Evolutionary conservation across 2,888 invertebrate species (phyloP).

Genomic region (Cephalotes varians): DNA sequence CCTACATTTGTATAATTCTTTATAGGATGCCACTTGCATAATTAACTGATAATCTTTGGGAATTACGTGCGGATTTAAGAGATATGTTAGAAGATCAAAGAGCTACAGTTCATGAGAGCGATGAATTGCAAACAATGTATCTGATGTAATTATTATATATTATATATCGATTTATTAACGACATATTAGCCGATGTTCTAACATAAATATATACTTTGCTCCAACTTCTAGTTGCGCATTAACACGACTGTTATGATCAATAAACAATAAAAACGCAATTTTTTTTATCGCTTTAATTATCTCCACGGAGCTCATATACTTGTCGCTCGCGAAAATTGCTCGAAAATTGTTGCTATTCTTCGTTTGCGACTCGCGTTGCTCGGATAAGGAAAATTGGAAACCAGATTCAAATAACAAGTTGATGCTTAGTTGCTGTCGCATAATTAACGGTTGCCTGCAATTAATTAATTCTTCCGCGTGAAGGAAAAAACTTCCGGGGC

Average conservation of each 20-base stretch:
- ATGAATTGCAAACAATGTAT: constrained; percentile 6
- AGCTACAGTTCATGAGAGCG: background rate
- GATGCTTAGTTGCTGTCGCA: background rate
- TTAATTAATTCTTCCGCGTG: constrained; percentile 26
- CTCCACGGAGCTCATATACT: background rate
- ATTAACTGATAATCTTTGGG: constrained; percentile 2
- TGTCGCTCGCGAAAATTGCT: background rate
- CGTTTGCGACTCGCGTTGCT: background rate
- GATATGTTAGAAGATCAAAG: constrained; percentile 21
- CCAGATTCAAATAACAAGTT: constrained; percentile 34
- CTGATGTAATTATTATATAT: constrained; percentile 17
- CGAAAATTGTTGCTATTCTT: constrained; percentile 2
- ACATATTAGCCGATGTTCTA: background rate
- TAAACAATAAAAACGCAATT: background rate
- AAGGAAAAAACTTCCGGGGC: background rate
- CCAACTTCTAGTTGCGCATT: background rate
- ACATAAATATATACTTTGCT: background rate
- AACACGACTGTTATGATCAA: background rate
- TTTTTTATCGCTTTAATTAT: constrained; percentile 28
- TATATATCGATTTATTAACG: constrained; percentile 18
- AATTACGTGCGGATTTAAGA: background rate
- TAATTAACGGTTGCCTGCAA: constrained; percentile 10
- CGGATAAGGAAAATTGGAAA: constrained; percentile 29
- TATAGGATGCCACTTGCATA: background rate
- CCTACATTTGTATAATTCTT: background rate